Evolutionary conservation across 2,113 vertebrate species (phyloP).

Genomic region (Ailuropoda melanoleuca): DNA sequence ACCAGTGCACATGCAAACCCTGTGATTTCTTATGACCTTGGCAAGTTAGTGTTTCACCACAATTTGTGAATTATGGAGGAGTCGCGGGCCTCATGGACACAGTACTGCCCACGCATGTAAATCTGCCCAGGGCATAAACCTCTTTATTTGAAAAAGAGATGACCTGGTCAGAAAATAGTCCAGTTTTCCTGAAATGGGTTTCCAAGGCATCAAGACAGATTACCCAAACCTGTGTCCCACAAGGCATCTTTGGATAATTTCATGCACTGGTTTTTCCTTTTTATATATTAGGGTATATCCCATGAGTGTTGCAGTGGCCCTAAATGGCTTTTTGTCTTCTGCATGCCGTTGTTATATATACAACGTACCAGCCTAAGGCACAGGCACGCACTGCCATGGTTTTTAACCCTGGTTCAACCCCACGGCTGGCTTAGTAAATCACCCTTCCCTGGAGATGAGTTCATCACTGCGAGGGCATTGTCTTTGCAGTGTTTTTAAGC

Average conservation of each 20-base stretch:
- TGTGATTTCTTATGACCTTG: constrained; percentile 70
- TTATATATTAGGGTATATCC: background rate
- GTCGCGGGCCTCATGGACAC: background rate
- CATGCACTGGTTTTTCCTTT: background rate
- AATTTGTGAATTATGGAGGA: constrained; percentile 44
- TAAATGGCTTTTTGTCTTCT: constrained; percentile 51
- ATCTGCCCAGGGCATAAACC: constrained; percentile 7
- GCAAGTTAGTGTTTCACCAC: constrained; percentile 36
- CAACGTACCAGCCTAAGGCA: constrained; percentile 42
- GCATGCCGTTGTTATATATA: background rate
- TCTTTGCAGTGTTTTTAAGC: constrained; percentile 56
- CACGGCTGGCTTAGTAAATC: constrained; percentile 22
- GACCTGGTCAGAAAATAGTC: constrained; percentile 36
- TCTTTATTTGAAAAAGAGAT: constrained; percentile 45
- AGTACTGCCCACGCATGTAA: background rate
- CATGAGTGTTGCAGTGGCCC: constrained; percentile 22
- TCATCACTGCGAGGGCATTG: constrained; percentile 47
- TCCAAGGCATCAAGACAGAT: constrained; percentile 48
- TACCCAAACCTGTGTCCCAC: constrained; percentile 12
- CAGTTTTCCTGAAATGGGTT: constrained; percentile 29
- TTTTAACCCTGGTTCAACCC: constrained; percentile 56
- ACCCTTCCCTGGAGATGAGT: constrained; percentile 32
- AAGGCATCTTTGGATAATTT: constrained; percentile 52
- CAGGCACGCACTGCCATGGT: constrained; percentile 20
- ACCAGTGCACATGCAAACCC: background rate